Evolutionary conservation across 2,888 invertebrate species (phyloP), one percentile per base, ranked within the genome.

Genomic region (Colostygia pectinataria): DNA sequence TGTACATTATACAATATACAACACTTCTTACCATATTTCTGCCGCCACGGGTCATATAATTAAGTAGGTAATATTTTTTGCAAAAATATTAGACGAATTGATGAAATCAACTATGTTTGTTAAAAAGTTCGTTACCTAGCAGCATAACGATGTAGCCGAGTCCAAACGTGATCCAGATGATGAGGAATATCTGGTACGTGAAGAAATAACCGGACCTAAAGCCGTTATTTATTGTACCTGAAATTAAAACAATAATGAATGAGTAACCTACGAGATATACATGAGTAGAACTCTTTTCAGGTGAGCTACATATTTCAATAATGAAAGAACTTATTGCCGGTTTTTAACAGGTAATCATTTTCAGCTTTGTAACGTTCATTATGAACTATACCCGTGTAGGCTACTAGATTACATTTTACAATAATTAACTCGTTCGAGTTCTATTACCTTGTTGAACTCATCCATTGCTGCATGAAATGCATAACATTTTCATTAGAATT

Each of bases 101-200:
- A n/a, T n/a, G n/a, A n/a, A n/a, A n/a, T n/a, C n/a, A n/a, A n/a
- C n/a, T n/a, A n/a, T n/a, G n/a, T n/a, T n/a, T n/a, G n/a, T n/a
- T 18, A 12, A 8, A 28, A 28, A 38, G n/a, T 13, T 13, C 3
- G 10, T 50, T 44, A 50, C 44, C 50, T 27, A 50, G 8, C 4
- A 51, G 93, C 97, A 98, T 98, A 14, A 97, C 93, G 32, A 97
- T 92, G 78, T 98, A 98, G 0, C 97, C 97, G 55, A 98, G 91
- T 0, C 98, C 97, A 68, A 97, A 97, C 52, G 97, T 96, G 42
- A 98, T 96, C 98, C 98, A 98, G 15, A 95, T 80, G 23, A 97
- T 93, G 0, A 97, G 91, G 64, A 96, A 95, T 50, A 95, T 92
- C 80, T 97, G 94, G 84, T 98, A 98, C 1, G 94, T 83, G 54